Conservation (phyloP, 1,140 invertebrate genomes). For the Palaemon carinicauda region DNA sequence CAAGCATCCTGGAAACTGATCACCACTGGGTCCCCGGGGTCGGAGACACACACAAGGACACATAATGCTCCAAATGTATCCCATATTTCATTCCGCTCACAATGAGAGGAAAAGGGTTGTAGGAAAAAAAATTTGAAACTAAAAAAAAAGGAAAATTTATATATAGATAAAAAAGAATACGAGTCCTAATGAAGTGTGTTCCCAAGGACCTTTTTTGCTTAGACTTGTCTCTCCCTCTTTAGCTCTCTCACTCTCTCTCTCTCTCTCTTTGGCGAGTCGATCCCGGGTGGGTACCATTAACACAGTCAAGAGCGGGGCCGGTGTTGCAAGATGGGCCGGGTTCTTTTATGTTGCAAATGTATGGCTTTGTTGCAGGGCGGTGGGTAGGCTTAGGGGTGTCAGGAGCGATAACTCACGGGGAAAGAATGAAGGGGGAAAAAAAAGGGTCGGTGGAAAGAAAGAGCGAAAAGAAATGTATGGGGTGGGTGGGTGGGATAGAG, state of each 20-base stretch:
- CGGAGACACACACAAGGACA: too few relatives aligned
- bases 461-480: not conserved
- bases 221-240: not conserved
- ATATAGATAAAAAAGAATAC: too few relatives aligned
- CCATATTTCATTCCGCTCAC: too few relatives aligned
- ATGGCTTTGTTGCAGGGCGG: conserved; percentile 47
- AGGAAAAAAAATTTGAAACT: too few relatives aligned
- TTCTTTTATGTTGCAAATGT: conserved; percentile 49
- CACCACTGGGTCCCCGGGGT: too few relatives aligned
- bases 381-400: conserved; percentile 46
- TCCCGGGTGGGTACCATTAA: conserved; percentile 12
- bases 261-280: not conserved
- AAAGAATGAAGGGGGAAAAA: not conserved
- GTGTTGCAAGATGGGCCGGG: conserved; percentile 37
- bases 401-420: conserved; percentile 26
- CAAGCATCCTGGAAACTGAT: too few relatives aligned
- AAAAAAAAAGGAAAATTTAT: too few relatives aligned
- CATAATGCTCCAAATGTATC: too few relatives aligned
- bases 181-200: too few relatives aligned
- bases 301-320: conserved; percentile 36
- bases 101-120: too few relatives aligned
- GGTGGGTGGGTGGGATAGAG: not conserved
- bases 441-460: not conserved
- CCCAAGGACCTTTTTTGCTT: not conserved
- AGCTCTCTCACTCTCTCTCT: not conserved